Conservation (phyloP, 2,888 invertebrate genomes). For the Drosophila prolongata region DNA sequence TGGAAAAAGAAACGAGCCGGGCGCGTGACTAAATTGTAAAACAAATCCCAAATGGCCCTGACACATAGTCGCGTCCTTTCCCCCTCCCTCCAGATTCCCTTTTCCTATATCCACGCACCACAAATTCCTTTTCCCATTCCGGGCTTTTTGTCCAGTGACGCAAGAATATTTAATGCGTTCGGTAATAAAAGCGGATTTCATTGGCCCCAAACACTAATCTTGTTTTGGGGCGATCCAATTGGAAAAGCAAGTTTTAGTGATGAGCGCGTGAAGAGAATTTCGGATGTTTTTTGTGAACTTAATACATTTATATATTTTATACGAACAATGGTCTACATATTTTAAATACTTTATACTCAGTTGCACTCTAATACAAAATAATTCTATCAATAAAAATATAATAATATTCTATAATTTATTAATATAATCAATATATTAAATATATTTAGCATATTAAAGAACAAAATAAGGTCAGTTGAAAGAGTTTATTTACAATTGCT, state of each 20-base stretch:
- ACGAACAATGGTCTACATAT: no score
- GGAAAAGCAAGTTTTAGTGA: background rate
- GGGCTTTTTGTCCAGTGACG: conserved; percentile 59
- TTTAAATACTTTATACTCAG: no score
- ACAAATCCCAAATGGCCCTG: conserved; percentile 49
- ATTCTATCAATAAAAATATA: no score
- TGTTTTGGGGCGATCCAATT: conserved; percentile 58
- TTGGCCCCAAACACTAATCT: conserved; percentile 64
- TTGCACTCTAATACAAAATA: no score
- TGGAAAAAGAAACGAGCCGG: conserved; percentile 48
- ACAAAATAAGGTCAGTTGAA: no score
- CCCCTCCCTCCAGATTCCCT: background rate
- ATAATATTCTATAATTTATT: no score
- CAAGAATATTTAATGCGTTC: conserved; percentile 74
- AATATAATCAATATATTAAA: no score
- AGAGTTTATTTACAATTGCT: no score
- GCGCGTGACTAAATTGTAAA: conserved; percentile 73
- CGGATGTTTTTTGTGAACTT: no score
- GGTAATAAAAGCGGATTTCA: conserved; percentile 72
- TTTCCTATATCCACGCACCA: conserved; percentile 8
- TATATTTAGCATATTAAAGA: no score
- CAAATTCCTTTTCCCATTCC: conserved; percentile 34
- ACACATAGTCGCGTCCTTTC: conserved; percentile 13
- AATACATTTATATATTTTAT: no score
- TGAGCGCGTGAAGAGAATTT: background rate